These are phyloP conservation scores for Agrilus biguttatus DNA, from an alignment of 2,888 invertebrate genomes.

Conservation along the genomic window DNA sequence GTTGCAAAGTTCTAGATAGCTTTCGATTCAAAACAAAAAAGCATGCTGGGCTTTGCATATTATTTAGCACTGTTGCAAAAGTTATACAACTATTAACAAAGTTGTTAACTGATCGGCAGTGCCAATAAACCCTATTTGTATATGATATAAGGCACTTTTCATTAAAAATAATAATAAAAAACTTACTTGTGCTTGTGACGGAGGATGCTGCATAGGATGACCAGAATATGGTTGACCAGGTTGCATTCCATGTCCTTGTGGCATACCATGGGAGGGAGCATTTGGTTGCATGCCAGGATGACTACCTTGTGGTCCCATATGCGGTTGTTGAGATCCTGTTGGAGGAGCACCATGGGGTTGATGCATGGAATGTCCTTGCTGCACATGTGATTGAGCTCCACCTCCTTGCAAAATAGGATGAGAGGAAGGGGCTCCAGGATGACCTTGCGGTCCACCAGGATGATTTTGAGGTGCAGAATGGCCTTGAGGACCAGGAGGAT, in stretches of 20 bases:
- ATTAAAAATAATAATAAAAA: no score
- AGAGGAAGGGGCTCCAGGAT: no score
- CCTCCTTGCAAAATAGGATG: no score
- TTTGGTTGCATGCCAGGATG: constrained; percentile 10
- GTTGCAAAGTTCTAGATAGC: no score
- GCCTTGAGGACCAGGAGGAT: no score
- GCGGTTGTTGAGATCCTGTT: background rate
- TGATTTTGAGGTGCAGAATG: no score
- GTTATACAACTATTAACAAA: background rate
- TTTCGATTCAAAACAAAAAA: no score
- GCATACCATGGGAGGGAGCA: constrained; percentile 16
- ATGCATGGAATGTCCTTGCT: constrained; percentile 3
- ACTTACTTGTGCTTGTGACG: constrained; percentile 31
- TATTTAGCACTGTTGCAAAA: background rate
- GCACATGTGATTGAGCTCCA: no score
- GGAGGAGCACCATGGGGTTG: constrained; percentile 1
- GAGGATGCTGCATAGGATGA: constrained; percentile 39
- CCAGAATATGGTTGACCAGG: constrained; percentile 12
- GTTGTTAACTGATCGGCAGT: background rate
- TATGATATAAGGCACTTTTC: no score
- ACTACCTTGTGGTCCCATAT: constrained; percentile 5
- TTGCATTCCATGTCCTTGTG: constrained; percentile 18
- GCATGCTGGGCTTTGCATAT: no score
- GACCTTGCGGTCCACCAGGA: no score
- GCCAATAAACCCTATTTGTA: background rate